Conservation (phyloP, 2,113 vertebrate genomes). For the Suricata suricatta region DNA sequence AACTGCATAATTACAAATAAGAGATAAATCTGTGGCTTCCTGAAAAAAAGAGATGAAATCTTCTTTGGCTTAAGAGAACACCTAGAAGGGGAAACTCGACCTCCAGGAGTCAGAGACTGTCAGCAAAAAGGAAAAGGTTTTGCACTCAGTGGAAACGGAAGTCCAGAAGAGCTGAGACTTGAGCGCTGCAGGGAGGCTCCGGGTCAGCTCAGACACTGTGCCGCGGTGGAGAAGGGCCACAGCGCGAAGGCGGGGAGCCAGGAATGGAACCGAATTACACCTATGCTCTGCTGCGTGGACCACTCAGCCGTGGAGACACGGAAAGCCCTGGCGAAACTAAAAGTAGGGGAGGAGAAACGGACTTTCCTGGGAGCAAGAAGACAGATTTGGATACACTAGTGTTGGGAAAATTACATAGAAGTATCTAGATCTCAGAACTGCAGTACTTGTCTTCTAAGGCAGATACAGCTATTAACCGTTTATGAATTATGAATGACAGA, state of each 20-base stretch:
- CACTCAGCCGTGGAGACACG: neutral
- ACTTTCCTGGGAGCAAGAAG: neutral
- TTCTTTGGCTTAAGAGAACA: slow-evolving; percentile 16
- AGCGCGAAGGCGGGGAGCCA: too few species aligned
- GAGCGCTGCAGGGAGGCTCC: neutral
- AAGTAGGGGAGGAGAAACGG: neutral
- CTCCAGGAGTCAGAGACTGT: neutral
- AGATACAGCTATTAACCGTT: neutral
- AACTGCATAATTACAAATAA: slow-evolving; percentile 27
- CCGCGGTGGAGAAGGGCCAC: neutral
- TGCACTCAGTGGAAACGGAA: neutral
- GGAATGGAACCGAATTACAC: accelerated
- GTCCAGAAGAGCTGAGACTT: neutral
- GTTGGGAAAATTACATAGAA: neutral
- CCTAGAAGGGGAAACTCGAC: neutral
- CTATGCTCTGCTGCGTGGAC: neutral
- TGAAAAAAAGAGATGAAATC: neutral
- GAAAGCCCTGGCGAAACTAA: neutral
- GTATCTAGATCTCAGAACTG: neutral
- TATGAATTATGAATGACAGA: neutral
- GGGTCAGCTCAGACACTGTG: neutral
- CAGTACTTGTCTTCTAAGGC: neutral
- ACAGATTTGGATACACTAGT: neutral
- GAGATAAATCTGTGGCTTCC: neutral
- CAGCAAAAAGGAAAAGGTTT: neutral